phyloP scores from a whole-genome alignment of 1,140 invertebrate species.

The Drosophila oshimai region DNA sequence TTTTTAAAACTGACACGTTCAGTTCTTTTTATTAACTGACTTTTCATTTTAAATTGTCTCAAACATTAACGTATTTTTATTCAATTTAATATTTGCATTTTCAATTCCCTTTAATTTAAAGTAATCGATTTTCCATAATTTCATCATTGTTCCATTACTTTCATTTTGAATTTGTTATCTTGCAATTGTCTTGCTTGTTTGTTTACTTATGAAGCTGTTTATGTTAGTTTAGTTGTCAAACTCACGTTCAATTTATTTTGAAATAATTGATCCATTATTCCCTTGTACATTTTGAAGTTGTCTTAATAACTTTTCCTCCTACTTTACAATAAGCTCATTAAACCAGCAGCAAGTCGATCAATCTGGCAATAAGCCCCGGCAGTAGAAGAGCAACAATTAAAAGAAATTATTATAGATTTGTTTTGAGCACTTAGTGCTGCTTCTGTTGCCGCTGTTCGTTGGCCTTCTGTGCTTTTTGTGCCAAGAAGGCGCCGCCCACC shows the following conservation, averaged over 20 bases:
- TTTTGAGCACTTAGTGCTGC: constrained; percentile 52
- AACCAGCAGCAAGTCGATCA: neutral
- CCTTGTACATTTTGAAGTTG: neutral
- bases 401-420: constrained; percentile 78
- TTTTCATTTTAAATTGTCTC: too few relatives aligned
- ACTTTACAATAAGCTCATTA: constrained; percentile 9
- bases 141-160: too few relatives aligned
- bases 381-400: constrained; percentile 63
- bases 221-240: too few relatives aligned
- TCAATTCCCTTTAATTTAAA: too few relatives aligned
- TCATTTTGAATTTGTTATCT: too few relatives aligned
- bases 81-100: too few relatives aligned
- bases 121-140: too few relatives aligned
- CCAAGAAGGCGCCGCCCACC: constrained; percentile 51
- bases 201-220: too few relatives aligned
- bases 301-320: neutral
- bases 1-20: too few relatives aligned
- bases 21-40: too few relatives aligned
- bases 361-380: neutral
- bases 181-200: too few relatives aligned
- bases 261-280: neutral
- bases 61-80: too few relatives aligned
- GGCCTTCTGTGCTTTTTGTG: constrained; percentile 38
- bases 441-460: constrained; percentile 48
- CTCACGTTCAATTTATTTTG: neutral